A percentile compares a stretch with the other conserved stretches of the same genome.
Conservation (phyloP, 1,140 invertebrate species). For the Camponotus pennsylvanicus region DNA sequence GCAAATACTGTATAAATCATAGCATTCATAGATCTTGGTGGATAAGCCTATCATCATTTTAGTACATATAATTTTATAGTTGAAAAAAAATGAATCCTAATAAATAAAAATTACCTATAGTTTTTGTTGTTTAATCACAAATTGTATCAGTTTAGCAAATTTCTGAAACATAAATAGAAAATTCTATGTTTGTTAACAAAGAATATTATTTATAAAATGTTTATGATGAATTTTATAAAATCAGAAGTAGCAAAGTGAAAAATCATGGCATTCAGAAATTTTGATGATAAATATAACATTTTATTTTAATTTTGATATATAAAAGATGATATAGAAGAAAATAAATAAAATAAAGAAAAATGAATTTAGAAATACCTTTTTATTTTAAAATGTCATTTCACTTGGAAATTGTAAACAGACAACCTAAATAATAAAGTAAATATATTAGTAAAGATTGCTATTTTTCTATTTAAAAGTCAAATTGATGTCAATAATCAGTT, state of each 20-base stretch:
- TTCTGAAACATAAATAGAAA: background rate
- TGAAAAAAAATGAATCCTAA: background rate
- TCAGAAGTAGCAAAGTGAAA: constrained; percentile 26
- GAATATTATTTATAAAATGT: background rate
- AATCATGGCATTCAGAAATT: constrained; percentile 16
- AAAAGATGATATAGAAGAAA: background rate
- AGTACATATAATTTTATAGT: background rate
- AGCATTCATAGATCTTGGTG: constrained; percentile 15
- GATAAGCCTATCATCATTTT: background rate
- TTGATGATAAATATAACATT: constrained; percentile 5
- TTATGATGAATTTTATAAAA: background rate
- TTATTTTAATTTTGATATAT: background rate
- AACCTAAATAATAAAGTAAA: constrained; percentile 10
- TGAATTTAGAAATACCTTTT: background rate
- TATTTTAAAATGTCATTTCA: background rate
- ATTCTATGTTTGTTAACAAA: background rate
- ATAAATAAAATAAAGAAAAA: background rate
- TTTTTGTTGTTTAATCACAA: background rate
- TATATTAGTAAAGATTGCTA: background rate
- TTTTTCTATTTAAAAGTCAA: background rate
- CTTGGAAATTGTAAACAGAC: no score
- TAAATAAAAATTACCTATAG: constrained; percentile 10
- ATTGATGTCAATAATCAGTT: constrained; percentile 14
- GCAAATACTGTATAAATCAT: constrained; percentile 28
- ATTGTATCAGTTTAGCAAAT: background rate